A percentile compares a stretch with the other conserved stretches of the same genome.
phyloP scores from a whole-genome alignment of 1,140 invertebrate genomes.

The Lamellibrachia luymesi region DNA sequence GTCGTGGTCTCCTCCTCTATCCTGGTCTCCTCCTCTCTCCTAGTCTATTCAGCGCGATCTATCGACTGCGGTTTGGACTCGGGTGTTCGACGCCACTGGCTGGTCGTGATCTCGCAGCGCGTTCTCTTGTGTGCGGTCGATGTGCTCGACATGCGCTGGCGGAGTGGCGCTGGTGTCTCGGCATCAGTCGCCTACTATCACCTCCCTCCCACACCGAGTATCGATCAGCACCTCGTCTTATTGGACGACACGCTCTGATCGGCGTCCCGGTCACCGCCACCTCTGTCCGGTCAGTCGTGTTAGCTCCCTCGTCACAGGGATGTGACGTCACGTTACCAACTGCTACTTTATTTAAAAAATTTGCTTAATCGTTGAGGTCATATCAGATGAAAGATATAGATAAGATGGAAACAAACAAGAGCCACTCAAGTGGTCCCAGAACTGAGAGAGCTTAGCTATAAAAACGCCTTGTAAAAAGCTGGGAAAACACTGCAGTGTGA shows the following conservation, averaged over 20 bases:
- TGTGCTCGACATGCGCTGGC: neutral
- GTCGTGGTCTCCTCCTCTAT: neutral
- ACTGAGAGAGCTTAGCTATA: no score
- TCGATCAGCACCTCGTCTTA: conserved; percentile 3
- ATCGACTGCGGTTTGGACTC: neutral
- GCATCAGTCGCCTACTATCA: neutral
- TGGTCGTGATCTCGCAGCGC: no score
- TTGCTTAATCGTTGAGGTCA: neutral
- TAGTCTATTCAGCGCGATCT: neutral
- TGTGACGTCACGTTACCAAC: neutral
- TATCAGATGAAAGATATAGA: neutral
- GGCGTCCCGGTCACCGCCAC: neutral
- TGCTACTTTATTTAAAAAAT: neutral
- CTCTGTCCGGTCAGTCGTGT: no score
- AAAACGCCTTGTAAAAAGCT: no score
- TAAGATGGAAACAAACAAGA: neutral
- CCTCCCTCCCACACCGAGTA: neutral
- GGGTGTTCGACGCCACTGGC: no score
- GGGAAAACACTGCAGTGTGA: no score
- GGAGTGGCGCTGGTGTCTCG: neutral
- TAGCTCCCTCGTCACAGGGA: neutral
- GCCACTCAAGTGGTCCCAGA: neutral
- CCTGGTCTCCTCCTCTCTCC: neutral
- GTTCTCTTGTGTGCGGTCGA: neutral
- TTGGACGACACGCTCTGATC: neutral